These are phyloP conservation scores for Tychaedon coryphoeus DNA, from an alignment of 2,113 vertebrate species.

Conservation along the genomic window DNA sequence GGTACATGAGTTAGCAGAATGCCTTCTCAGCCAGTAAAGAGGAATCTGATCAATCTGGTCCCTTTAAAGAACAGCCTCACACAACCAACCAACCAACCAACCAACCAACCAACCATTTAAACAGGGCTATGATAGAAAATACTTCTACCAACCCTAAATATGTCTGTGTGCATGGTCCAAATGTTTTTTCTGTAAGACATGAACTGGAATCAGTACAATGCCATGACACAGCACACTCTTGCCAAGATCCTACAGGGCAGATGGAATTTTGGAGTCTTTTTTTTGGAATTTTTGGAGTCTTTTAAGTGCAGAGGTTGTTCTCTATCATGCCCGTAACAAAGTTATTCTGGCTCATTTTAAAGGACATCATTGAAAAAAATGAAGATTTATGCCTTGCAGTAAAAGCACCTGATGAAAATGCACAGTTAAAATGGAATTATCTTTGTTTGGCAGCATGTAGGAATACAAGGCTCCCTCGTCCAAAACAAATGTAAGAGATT, in stretches of 20 bases:
- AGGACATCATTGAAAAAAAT: background rate
- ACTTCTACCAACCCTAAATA: background rate
- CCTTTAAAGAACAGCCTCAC: background rate
- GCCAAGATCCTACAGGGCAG: background rate
- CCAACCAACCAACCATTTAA: background rate
- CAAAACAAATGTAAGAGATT: background rate
- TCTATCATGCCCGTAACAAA: fast-evolving
- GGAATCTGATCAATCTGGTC: background rate
- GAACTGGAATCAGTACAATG: background rate
- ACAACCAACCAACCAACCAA: background rate
- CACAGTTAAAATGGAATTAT: background rate
- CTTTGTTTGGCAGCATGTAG: background rate
- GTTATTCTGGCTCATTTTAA: background rate
- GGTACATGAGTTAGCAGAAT: fast-evolving
- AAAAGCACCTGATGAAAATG: background rate
- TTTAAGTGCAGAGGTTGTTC: background rate
- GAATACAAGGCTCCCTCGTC: background rate
- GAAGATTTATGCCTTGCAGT: background rate
- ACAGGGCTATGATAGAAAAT: background rate
- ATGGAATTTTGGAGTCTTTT: background rate
- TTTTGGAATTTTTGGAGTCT: too few relatives aligned
- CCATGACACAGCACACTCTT: fast-evolving
- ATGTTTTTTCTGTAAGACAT: background rate
- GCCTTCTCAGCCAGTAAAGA: background rate
- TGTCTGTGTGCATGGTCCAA: fast-evolving